Evolutionary conservation across 2,888 invertebrate species (phyloP), one percentile per base, ranked within the genome.

Genomic region (Lomographa bimaculata): DNA sequence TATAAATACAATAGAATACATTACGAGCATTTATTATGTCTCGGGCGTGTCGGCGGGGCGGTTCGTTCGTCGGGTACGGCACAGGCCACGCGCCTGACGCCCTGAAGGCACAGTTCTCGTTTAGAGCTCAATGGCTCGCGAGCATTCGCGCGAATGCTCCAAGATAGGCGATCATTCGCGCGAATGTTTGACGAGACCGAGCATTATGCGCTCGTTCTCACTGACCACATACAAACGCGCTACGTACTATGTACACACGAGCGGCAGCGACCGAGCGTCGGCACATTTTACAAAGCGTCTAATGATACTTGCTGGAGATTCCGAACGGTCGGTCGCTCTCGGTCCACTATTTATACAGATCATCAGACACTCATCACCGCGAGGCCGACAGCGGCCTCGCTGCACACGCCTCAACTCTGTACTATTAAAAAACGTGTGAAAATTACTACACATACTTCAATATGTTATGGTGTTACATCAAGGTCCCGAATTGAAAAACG

Each of bases 1-100:
- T 83, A 79, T 81, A 80, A 81, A 82, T 83, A 84, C 82, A 82
- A 81, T 79, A 79, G 76, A 80, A 79, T 83, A 83, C 81, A 80
- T 74, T 74, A 79, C 79, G 83, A 83, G 82, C 79, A 78, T 80
- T 78, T 70, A 72, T 73, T 56, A 79, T 73, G 79, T 78, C 71
- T 75, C 78, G 70, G 71, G 70, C 73, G 65, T 23, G 34, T 23
- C 47, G 56, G 68, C 59, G 51, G 58, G 50, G 42, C 19, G 26
- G 24, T 11, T 19, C 8, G 14, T 1, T 7, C 3, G 9, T 11
- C 1, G 14, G 16, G 29, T 28, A 6, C 5, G 12, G 18, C n/a
- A 7, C 25, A 6, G 7, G 26, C 18, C 28, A 28, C 10, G 50
- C 53, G n/a, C 37, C 41, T 19, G 26, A 40, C 59, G 64, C 70